These are phyloP conservation scores for Lithobates sylvaticus DNA, from an alignment of 2,797 vertebrate species.

Conservation along the genomic window DNA sequence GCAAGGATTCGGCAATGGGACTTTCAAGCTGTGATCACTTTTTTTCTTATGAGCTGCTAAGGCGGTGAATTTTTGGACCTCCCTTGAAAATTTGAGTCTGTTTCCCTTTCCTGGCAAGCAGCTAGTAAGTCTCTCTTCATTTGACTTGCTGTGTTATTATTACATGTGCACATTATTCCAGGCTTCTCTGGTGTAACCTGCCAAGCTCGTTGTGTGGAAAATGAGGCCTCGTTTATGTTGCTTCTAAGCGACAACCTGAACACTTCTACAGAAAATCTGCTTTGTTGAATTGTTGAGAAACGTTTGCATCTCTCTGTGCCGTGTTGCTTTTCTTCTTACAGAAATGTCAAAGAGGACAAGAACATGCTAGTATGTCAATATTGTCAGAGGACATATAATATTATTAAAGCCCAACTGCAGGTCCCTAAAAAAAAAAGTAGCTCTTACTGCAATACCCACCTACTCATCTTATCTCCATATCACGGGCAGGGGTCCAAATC, in stretches of 20 bases:
- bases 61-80: not conserved
- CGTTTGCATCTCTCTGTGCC: not conserved
- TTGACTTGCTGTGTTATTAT: constrained; percentile 12
- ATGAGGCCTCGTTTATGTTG: constrained; percentile 27
- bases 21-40: constrained; percentile 21
- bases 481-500: no score
- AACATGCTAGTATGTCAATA: no score
- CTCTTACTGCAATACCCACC: not conserved
- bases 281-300: constrained; percentile 20
- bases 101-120: constrained; percentile 1
- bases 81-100: constrained; percentile 6
- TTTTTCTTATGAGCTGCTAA: not conserved
- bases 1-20: constrained; percentile 20
- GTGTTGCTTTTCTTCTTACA: not conserved
- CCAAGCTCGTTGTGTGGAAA: constrained; percentile 12
- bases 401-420: not conserved
- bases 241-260: not conserved
- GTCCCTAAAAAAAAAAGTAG: not conserved
- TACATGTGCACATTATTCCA: constrained; percentile 12
- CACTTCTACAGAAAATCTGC: not conserved
- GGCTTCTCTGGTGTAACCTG: constrained; percentile 1
- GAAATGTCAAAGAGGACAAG: not conserved
- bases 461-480: not conserved
- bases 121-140: not conserved
- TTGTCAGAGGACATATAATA: not conserved